Evolutionary conservation across 1,140 invertebrate species (phyloP).

Genomic region (Archivesica marissinica): DNA sequence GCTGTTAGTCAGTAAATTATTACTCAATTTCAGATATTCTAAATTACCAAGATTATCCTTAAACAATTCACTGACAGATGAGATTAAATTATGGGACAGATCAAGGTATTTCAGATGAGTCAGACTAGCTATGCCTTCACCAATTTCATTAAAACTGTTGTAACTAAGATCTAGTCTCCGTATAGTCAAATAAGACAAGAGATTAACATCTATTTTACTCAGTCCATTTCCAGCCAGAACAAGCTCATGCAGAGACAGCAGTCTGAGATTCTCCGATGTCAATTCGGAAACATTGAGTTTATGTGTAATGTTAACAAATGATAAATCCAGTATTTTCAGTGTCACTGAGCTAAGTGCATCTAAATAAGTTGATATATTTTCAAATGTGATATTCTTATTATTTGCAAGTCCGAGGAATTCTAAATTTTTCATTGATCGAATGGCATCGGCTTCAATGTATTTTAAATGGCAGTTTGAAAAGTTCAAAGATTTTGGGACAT

Average conservation of each 20-base stretch:
- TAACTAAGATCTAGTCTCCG: constrained; percentile 39
- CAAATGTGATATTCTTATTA: constrained; percentile 31
- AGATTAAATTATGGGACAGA: constrained; percentile 41
- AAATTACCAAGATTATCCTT: constrained; percentile 51
- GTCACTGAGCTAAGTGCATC: constrained; percentile 15
- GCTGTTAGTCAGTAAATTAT: constrained; percentile 23
- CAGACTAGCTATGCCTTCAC: constrained; percentile 26
- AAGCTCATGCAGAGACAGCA: constrained; percentile 37
- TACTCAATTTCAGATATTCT: constrained; percentile 7
- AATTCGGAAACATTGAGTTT: constrained; percentile 36
- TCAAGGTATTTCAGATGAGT: constrained; percentile 25
- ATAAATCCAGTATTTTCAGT: constrained; percentile 42
- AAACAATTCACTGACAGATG: constrained; percentile 15
- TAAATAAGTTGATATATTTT: constrained; percentile 38
- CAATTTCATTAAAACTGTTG: constrained; percentile 31
- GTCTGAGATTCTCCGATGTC: constrained; percentile 21
- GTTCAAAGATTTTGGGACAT: constrained; percentile 42
- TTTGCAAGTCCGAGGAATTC: constrained; percentile 48
- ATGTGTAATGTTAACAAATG: constrained; percentile 37
- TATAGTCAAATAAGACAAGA: constrained; percentile 31
- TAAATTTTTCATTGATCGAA: constrained; percentile 21
- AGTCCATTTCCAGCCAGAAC: constrained; percentile 47
- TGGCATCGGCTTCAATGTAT: constrained; percentile 40
- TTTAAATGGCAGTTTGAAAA: constrained; percentile 49
- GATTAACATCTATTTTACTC: constrained; percentile 22